phyloP scores from a whole-genome alignment of 2,113 vertebrate genomes.

The Dolichotis patagonum region DNA sequence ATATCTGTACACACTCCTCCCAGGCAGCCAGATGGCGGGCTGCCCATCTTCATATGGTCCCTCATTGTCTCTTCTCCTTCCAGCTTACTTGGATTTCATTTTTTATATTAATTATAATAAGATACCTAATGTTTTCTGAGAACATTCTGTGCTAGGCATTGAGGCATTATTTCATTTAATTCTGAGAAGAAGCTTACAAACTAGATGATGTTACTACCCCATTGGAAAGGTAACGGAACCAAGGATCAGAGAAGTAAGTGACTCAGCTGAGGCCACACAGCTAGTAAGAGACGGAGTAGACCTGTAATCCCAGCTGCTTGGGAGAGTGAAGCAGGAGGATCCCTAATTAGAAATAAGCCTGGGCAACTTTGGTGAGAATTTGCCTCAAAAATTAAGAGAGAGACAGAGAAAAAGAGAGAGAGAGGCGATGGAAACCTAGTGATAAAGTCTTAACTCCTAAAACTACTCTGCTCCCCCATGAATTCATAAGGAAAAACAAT shows the following conservation, averaged over 20 bases:
- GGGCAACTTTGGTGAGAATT: neutral
- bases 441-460: neutral
- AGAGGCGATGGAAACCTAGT: neutral
- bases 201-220: neutral
- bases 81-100: constrained; percentile 6
- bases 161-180: constrained; percentile 6
- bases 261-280: neutral
- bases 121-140: neutral
- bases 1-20: neutral
- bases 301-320: neutral
- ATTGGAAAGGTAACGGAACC: neutral
- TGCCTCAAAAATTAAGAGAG: neutral
- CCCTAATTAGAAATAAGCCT: neutral
- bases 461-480: neutral
- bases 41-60: neutral
- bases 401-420: neutral
- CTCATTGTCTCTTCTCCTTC: neutral
- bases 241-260: neutral
- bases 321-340: neutral
- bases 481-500: neutral
- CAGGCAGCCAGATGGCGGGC: neutral
- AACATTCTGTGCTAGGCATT: neutral
- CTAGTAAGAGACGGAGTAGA: neutral
- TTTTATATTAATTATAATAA: neutral
- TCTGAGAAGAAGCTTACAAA: constrained; percentile 18